Evolutionary conservation across 2,113 vertebrate species (phyloP).

Genomic region (Oplegnathus fasciatus): DNA sequence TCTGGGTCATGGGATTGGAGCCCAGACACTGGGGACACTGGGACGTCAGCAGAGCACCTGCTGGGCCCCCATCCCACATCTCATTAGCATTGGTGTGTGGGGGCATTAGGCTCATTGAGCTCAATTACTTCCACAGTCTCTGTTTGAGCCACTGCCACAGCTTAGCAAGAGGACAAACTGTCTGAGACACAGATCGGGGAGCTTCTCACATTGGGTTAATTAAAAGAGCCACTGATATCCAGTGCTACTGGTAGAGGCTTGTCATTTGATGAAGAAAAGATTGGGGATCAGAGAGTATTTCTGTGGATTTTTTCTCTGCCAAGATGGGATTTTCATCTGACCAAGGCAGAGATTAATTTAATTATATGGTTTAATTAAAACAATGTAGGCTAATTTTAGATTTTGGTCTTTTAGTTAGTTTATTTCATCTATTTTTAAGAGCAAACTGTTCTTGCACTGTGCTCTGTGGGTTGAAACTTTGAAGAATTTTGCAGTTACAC

Average conservation of each 20-base stretch:
- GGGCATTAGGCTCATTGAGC: constrained; percentile 77
- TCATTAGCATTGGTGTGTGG: constrained; percentile 73
- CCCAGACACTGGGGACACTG: constrained; percentile 44
- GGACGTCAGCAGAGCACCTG: constrained; percentile 60
- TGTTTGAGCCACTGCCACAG: constrained; percentile 68
- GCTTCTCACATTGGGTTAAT: constrained; percentile 68
- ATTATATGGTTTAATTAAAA: neutral
- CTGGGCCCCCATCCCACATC: constrained; percentile 55
- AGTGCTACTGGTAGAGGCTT: neutral
- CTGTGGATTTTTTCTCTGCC: neutral
- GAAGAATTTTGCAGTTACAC: neutral
- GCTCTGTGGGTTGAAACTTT: neutral
- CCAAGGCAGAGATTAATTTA: neutral
- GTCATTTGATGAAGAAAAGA: neutral
- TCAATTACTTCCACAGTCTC: constrained; percentile 73
- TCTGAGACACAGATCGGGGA: constrained; percentile 54
- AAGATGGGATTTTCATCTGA: constrained; percentile 7
- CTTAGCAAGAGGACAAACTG: constrained; percentile 67
- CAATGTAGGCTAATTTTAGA: neutral
- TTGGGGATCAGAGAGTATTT: neutral
- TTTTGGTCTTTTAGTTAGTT: neutral
- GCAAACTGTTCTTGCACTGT: neutral
- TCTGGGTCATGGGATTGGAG: constrained; percentile 48
- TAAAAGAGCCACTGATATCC: constrained; percentile 58
- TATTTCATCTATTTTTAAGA: neutral